A percentile compares a stretch with the other conserved stretches of the same genome.
Conservation (phyloP, 2,888 invertebrate genomes). For the Patella caerulea region DNA sequence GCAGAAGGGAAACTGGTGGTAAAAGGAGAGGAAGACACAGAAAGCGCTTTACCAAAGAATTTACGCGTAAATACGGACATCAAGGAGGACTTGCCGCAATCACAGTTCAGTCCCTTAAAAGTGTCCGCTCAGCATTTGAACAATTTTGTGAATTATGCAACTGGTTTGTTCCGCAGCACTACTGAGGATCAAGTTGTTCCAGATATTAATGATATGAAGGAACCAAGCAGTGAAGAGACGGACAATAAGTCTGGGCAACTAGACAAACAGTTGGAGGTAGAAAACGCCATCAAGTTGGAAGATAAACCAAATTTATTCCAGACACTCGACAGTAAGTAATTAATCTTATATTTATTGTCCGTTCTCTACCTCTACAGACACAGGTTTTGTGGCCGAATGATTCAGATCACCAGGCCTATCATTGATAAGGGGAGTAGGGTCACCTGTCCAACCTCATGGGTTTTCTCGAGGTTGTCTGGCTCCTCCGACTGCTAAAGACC, state of each 20-base stretch:
- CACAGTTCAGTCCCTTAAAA: conserved; percentile 54
- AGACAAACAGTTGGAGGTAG: conserved; percentile 49
- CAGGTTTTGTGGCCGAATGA: too few species aligned
- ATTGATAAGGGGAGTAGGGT: too few species aligned
- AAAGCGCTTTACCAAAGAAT: conserved; percentile 18
- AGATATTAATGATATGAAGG: conserved; percentile 46
- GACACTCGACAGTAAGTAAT: conserved; percentile 80
- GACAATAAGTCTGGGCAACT: conserved; percentile 15
- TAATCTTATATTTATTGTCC: background rate
- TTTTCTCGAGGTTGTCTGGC: too few species aligned
- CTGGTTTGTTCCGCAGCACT: conserved; percentile 82
- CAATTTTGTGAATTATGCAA: conserved; percentile 92
- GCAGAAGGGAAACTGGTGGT: conserved; percentile 20
- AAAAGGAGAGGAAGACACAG: conserved; percentile 25
- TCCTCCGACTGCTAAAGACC: too few species aligned
- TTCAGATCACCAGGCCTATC: too few species aligned
- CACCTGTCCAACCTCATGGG: too few species aligned
- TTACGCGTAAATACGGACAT: background rate
- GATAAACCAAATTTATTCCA: conserved; percentile 96
- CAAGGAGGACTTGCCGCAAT: conserved; percentile 19
- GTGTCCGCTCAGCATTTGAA: conserved; percentile 58
- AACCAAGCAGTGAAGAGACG: conserved; percentile 16
- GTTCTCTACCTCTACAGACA: background rate
- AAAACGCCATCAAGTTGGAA: conserved; percentile 61
- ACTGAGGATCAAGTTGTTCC: conserved; percentile 42